A percentile compares a stretch with the other conserved stretches of the same genome.
Evolutionary conservation across 2,888 invertebrate species (phyloP).

Genomic region (Nephrocerus scutellatus): DNA sequence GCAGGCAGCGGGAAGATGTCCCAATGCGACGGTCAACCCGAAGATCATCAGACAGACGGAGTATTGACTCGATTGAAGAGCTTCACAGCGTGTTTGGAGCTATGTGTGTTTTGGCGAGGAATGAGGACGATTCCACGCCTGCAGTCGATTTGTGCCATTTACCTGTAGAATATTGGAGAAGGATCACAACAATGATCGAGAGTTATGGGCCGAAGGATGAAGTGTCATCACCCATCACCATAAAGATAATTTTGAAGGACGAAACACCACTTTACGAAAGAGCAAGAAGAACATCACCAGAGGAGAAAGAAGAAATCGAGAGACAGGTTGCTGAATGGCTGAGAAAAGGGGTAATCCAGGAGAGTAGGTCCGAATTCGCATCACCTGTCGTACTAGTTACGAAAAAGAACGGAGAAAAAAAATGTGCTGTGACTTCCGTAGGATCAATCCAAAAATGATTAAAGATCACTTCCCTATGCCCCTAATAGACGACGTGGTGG

Average conservation of each 20-base stretch:
- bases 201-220: no score
- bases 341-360: background rate
- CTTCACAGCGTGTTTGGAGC: no score
- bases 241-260: slow-evolving; percentile 2
- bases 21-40: no score
- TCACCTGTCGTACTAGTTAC: slow-evolving; percentile 3
- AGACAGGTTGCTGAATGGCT: background rate
- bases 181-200: no score
- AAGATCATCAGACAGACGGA: no score
- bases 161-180: no score
- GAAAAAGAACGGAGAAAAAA: slow-evolving; percentile 1
- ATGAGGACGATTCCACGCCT: no score
- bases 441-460: background rate
- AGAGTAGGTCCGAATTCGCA: slow-evolving; percentile 2
- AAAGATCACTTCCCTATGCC: slow-evolving; percentile 9
- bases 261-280: slow-evolving; percentile 1
- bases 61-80: no score
- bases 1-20: no score
- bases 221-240: no score
- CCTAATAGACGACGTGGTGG: slow-evolving; percentile 3
- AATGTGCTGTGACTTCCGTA: slow-evolving; percentile 1
- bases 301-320: background rate
- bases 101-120: no score
- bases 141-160: no score
- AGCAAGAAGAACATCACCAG: background rate